A percentile compares a stretch with the other conserved stretches of the same genome.
Conservation (phyloP, 2,113 vertebrate genomes). For the Anhinga anhinga region DNA sequence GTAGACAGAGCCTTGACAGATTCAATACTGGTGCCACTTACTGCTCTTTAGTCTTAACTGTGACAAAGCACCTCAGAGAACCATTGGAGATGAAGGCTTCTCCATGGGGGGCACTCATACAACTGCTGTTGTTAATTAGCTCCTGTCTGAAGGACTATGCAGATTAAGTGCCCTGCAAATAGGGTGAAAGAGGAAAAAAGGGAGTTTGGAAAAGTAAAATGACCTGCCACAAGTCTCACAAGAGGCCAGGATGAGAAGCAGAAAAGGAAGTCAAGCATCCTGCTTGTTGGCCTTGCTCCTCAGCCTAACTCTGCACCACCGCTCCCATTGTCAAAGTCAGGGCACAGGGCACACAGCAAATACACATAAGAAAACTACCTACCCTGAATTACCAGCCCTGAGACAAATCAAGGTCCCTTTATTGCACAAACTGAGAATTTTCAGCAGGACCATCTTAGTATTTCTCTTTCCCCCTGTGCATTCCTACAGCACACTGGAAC, state of each 20-base stretch:
- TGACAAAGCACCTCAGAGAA: background rate
- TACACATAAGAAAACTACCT: background rate
- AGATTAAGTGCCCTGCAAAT: background rate
- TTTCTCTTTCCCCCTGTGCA: background rate
- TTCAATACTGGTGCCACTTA: background rate
- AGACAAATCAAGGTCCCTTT: background rate
- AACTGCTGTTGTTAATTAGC: background rate
- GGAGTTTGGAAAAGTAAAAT: background rate
- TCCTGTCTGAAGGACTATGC: background rate
- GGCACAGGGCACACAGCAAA: background rate
- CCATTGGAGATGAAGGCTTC: background rate
- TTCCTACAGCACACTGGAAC: background rate
- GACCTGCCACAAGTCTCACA: background rate
- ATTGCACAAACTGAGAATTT: background rate
- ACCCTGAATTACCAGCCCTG: background rate
- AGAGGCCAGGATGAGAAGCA: background rate
- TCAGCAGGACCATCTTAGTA: background rate
- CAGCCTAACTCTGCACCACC: background rate
- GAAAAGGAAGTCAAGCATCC: background rate
- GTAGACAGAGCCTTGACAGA: background rate
- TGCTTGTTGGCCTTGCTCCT: background rate
- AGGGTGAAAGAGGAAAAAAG: background rate
- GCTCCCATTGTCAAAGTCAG: background rate
- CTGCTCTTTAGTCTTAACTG: background rate
- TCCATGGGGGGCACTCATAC: background rate